Base-by-base conservation (phyloP, 2,888 invertebrate genomes). In the Tipula unca region DNA sequence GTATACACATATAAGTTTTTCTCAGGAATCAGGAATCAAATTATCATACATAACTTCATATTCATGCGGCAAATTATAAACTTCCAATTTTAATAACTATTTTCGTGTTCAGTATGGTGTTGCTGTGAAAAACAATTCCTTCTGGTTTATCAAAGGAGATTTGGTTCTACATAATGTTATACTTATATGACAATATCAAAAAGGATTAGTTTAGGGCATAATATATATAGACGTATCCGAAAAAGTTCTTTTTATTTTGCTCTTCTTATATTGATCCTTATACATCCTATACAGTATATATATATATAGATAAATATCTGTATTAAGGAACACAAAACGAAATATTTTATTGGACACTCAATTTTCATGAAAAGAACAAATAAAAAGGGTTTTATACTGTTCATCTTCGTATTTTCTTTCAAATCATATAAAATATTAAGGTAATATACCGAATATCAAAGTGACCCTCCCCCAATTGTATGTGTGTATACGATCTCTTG, bases 321-420 rank as follows among this genome's bases (percentile, higher is more conserved):
- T 10, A 69, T 69, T 69, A 69, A 69, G 69, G 25, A 69, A 69
- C 25, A 69, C 69, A 69, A 25, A 69, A 69, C 69, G 25, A 69
- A 69, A 69, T 69, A 69, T 69, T 69, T 69, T 69, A 69, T 69
- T 69, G 69, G 69, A 69, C 69, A 69, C 69, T 69, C 69, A 69
- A 69, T 69, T 69, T 69, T 69, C 69, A 25, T 69, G 69, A 69
- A 69, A 25, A 25, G 69, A 69, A 69, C 69, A 69, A 69, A 69
- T 69, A 69, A 69, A 69, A 69, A 69, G 69, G 69, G 69, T 25
- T 69, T 8, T 69, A 25, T 69, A 69, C 25, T 69, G 69, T 20
- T 25, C 10, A 25, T 69, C 69, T 25, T 69, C 25, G 69, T 25
- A 20, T 69, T 69, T 69, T 25, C 25, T 69, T 69, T 69, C 69